Conservation (phyloP, 2,888 invertebrate genomes). For the Latheticus oryzae region DNA sequence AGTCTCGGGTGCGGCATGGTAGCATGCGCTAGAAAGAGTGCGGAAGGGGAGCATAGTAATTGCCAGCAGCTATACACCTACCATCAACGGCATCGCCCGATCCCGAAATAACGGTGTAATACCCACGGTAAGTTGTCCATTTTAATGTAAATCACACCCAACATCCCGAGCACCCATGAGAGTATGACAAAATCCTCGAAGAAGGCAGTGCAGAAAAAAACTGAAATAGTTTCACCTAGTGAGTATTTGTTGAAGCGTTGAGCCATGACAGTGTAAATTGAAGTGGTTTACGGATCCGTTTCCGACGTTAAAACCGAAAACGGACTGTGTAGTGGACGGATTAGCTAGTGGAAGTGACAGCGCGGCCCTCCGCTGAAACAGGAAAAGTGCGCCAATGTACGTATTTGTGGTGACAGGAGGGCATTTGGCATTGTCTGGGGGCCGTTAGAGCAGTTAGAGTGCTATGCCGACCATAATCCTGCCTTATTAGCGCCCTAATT, state of each 20-base stretch:
- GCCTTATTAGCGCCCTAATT: conserved; percentile 23
- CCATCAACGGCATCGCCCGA: conserved; percentile 54
- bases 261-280: conserved; percentile 65
- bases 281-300: conserved; percentile 57
- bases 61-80: conserved; percentile 48
- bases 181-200: conserved; percentile 51
- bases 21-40: conserved; percentile 50
- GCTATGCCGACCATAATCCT: conserved; percentile 9
- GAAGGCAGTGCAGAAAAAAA: conserved; percentile 55
- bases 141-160: conserved; percentile 56
- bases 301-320: conserved; percentile 35
- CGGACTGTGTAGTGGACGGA: conserved; percentile 34
- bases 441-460: conserved; percentile 13
- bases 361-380: conserved; percentile 27
- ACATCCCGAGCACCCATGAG: conserved; percentile 49
- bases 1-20: conserved; percentile 60
- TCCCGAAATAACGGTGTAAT: conserved; percentile 53
- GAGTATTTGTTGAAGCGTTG: conserved; percentile 53
- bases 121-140: conserved; percentile 57
- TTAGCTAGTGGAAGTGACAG: conserved; percentile 24
- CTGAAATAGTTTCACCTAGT: conserved; percentile 53
- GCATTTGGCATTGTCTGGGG: conserved; percentile 23
- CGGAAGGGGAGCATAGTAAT: conserved; percentile 42
- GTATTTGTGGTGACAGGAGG: conserved; percentile 39
- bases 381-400: conserved; percentile 45